A percentile compares a stretch with the other conserved stretches of the same genome.
phyloP scores from a whole-genome alignment of 1,140 invertebrate species.

The Drosophila sechellia region DNA sequence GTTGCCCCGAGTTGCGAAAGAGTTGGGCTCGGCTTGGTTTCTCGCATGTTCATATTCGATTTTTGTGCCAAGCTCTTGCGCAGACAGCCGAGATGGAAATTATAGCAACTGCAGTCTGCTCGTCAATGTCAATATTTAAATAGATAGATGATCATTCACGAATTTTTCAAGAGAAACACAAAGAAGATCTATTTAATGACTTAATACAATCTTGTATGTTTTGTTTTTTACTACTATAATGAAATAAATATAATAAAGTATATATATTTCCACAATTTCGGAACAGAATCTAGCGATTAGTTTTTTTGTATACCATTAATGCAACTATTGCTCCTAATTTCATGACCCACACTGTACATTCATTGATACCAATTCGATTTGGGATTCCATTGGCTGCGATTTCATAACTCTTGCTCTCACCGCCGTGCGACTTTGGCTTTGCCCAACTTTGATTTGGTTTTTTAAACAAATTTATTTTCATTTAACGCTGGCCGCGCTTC shows the following conservation, averaged over 20 bases:
- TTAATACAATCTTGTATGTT: no score
- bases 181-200: background rate
- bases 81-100: constrained; percentile 6
- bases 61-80: constrained; percentile 23
- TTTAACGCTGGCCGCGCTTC: constrained; percentile 55
- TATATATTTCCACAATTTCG: no score
- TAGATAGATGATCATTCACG: background rate
- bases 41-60: constrained; percentile 33
- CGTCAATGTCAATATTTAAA: background rate
- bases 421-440: constrained; percentile 51
- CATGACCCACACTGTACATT: constrained; percentile 25
- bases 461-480: constrained; percentile 58
- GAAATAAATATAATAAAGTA: no score
- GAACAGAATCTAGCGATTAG: no score
- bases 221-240: no score
- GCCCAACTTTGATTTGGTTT: constrained; percentile 57
- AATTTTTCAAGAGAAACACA: no score
- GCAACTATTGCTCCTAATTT: background rate
- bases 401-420: constrained; percentile 73
- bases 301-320: no score
- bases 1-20: constrained; percentile 55
- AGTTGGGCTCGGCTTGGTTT: constrained; percentile 16
- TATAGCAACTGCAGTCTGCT: constrained; percentile 7
- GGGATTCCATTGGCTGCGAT: constrained; percentile 74
- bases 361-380: constrained; percentile 65